Evolutionary conservation across 2,888 invertebrate genomes (phyloP).

Genomic region (Blomia tropicalis): DNA sequence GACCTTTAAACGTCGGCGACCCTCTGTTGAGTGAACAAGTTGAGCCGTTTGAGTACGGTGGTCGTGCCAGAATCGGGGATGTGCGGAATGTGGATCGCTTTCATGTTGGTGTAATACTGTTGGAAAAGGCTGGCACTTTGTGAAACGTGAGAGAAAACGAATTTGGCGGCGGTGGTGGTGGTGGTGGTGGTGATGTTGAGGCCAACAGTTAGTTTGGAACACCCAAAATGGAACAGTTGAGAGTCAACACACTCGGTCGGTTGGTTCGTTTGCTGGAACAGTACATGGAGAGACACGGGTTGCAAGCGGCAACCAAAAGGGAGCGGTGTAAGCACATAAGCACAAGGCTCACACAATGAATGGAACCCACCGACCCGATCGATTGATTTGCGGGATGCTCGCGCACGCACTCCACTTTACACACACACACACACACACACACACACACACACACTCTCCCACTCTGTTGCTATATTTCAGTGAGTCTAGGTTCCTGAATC

Average conservation of each 20-base stretch:
- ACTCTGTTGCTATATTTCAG: constrained; percentile 1
- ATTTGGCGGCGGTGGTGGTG: no score
- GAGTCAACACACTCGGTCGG: no score
- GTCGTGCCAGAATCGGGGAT: not conserved
- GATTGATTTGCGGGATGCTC: constrained; percentile 5
- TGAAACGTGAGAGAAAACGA: not conserved
- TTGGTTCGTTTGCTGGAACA: no score
- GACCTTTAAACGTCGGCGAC: constrained; percentile 9
- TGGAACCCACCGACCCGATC: not conserved
- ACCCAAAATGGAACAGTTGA: no score
- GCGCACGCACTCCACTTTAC: not conserved
- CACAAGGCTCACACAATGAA: constrained; percentile 8
- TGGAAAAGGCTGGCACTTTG: not conserved
- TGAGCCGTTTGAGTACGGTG: constrained; percentile 1
- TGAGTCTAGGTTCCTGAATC: constrained; percentile 2
- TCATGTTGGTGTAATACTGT: no score
- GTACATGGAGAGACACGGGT: constrained; percentile 6
- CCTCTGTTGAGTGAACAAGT: not conserved
- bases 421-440: not conserved
- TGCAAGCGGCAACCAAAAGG: not conserved
- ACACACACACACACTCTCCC: not conserved
- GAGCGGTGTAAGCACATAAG: no score
- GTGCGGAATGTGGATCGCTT: constrained; percentile 15
- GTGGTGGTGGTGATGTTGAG: no score
- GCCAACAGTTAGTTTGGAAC: not conserved